A percentile compares a stretch with the other conserved stretches of the same genome.
Evolutionary conservation across 2,113 vertebrate genomes (phyloP).

Genomic region (Ptilorrhoa leucosticta): DNA sequence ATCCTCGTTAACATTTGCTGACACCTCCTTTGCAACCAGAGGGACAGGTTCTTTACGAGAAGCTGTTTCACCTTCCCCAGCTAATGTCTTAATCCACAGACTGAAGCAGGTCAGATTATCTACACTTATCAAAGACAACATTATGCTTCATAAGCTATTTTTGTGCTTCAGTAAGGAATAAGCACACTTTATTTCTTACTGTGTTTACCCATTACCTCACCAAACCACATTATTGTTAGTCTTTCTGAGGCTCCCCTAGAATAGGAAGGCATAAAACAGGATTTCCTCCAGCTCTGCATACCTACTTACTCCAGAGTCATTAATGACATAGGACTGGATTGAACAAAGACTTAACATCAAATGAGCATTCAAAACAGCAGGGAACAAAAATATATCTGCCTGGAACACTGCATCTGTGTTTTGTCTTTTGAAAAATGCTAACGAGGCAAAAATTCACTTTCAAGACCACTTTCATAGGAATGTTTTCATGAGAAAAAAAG

Average conservation of each 20-base stretch:
- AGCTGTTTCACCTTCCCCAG: not conserved
- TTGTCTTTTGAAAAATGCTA: not conserved
- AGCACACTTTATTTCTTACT: not conserved
- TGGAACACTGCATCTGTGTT: not conserved
- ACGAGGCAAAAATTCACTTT: not conserved
- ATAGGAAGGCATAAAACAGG: conserved; percentile 44
- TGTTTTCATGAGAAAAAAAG: not conserved
- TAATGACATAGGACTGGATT: not conserved
- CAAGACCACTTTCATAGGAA: not conserved
- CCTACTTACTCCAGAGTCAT: conserved; percentile 44
- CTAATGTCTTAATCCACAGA: conserved; percentile 2
- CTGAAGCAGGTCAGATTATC: conserved; percentile 21
- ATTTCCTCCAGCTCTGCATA: conserved; percentile 55
- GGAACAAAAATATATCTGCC: conserved; percentile 20
- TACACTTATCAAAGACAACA: not conserved
- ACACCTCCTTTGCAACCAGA: conserved; percentile 31
- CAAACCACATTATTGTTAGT: conserved; percentile 6
- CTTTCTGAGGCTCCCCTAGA: conserved; percentile 25
- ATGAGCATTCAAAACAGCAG: conserved; percentile 26
- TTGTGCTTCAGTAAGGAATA: conserved; percentile 43
- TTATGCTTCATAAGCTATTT: conserved; percentile 42
- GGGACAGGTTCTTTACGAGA: not conserved
- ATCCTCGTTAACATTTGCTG: not conserved
- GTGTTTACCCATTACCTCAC: conserved; percentile 56
- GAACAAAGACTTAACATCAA: conserved; percentile 55